Evolutionary conservation across 1,140 invertebrate species (phyloP), one percentile per base, ranked within the genome.

Genomic region (Bombus pyrosoma): DNA sequence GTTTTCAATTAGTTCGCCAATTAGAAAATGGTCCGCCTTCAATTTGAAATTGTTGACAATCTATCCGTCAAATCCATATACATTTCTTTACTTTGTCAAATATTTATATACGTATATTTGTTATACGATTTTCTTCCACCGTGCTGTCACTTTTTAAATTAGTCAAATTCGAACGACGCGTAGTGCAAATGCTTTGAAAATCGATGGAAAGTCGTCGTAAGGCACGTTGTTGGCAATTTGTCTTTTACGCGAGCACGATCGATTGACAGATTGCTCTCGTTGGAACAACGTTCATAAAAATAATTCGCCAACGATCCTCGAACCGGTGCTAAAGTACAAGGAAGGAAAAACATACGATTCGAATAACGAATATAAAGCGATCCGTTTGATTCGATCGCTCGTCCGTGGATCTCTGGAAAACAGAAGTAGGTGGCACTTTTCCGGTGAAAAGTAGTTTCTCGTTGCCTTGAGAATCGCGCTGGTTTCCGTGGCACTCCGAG

Each of bases 161-260:
- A 6, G 53, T n/a, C 13, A 64, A 64, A 64, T 64, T 64, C 57
- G 34, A 41, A 28, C 18, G 34, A 37, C 43, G 32, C 0, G 28
- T 6, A 13, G 5, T 10, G 18, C n/a, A 53, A 69, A 80, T 37
- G 41, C 41, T 80, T 79, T 1, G 43, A 68, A 37, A 66, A 39
- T 68, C 12, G 62, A 69, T 25, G 2, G 1, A 10, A 47, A 68
- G 8, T 25, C 18, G 32, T 25, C n/a, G 22, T 13, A 79, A 18
- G 37, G 41, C 75, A 39, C 75, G 74, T 34, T 43, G 53, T 15
- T 43, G 77, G 77, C 64, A 47, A 53, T 69, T 80, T 69, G 78
- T 80, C 64, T 80, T 80, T 80, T 69, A 69, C 64, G 41, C 64
- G 41, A 68, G 22, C 59, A 80, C 32, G 76, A 80, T 72, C 59